Evolutionary conservation across 1,140 invertebrate species (phyloP).

Genomic region (Scaptodrosophila lebanonensis): DNA sequence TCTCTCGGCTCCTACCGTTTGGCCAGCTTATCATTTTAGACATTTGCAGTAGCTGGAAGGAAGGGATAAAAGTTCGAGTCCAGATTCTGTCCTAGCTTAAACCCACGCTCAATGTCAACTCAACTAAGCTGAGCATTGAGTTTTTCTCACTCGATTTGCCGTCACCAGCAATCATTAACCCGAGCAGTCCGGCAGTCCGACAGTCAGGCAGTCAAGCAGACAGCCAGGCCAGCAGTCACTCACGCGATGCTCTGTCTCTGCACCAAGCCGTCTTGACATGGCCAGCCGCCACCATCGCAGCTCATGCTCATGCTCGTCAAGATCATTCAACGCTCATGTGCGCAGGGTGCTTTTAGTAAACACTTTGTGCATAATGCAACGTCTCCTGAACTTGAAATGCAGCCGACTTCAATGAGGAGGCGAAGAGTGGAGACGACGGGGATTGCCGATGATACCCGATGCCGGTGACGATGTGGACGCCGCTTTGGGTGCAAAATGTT

Average conservation of each 20-base stretch:
- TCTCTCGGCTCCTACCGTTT: conserved; percentile 61
- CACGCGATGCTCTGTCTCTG: conserved; percentile 10
- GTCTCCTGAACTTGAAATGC: too few species aligned
- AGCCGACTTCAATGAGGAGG: too few species aligned
- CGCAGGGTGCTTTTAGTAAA: conserved; percentile 16
- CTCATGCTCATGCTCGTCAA: conserved; percentile 56
- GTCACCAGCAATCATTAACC: conserved; percentile 55
- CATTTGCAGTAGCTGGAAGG: conserved; percentile 66
- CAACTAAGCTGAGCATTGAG: conserved; percentile 8
- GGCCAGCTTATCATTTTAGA: conserved; percentile 75
- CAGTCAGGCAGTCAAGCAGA: conserved; percentile 28
- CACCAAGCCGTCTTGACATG: conserved; percentile 38
- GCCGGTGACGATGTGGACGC: conserved; percentile 19
- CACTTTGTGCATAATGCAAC: background rate
- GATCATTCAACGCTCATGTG: conserved; percentile 56
- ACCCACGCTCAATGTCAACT: conserved; percentile 6
- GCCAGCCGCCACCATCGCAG: conserved; percentile 42
- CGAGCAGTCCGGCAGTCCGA: conserved; percentile 52
- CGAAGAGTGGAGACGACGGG: too few species aligned
- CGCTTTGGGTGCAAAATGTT: conserved; percentile 74
- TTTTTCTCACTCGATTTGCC: conserved; percentile 22
- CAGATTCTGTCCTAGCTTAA: too few species aligned
- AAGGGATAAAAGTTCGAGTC: conserved; percentile 64
- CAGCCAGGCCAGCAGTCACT: conserved; percentile 27
- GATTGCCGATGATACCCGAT: too few species aligned